A percentile compares a stretch with the other conserved stretches of the same genome.
phyloP scores from a whole-genome alignment of 2,888 invertebrate genomes.

The Acholoe squamosa region DNA sequence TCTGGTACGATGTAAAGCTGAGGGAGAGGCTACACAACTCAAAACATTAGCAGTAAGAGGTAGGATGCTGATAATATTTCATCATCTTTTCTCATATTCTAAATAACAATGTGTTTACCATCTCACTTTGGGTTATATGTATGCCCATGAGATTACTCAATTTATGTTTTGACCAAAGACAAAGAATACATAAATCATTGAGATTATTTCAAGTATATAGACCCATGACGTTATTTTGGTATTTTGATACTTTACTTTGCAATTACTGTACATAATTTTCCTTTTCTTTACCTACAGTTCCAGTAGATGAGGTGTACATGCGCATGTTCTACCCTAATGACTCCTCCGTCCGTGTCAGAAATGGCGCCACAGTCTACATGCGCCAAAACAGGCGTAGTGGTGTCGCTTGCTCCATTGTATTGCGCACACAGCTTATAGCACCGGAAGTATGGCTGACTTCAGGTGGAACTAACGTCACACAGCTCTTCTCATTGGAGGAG shows the following conservation, averaged over 20 bases:
- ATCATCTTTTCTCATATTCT: no score
- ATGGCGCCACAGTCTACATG: constrained; percentile 36
- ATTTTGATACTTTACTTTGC: no score
- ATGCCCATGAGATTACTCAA: no score
- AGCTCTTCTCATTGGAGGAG: neutral
- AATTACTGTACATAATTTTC: neutral
- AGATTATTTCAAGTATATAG: no score
- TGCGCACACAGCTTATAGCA: constrained; percentile 22
- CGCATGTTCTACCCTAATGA: constrained; percentile 7
- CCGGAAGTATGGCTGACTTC: constrained; percentile 39
- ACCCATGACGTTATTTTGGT: no score
- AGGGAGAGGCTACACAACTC: neutral
- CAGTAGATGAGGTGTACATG: constrained; percentile 25
- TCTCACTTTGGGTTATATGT: no score
- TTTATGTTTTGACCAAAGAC: no score
- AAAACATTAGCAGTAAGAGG: constrained; percentile 49
- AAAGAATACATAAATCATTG: no score
- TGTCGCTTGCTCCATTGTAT: constrained; percentile 18
- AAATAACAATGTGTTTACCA: no score
- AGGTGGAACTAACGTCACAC: neutral
- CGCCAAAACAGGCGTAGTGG: constrained; percentile 10
- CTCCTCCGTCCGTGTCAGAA: neutral
- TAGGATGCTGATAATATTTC: neutral
- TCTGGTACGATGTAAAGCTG: neutral
- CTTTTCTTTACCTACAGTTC: constrained; percentile 1